These are phyloP conservation scores for Germaria angustata DNA, from an alignment of 2,888 invertebrate species.

Conservation along the genomic window DNA sequence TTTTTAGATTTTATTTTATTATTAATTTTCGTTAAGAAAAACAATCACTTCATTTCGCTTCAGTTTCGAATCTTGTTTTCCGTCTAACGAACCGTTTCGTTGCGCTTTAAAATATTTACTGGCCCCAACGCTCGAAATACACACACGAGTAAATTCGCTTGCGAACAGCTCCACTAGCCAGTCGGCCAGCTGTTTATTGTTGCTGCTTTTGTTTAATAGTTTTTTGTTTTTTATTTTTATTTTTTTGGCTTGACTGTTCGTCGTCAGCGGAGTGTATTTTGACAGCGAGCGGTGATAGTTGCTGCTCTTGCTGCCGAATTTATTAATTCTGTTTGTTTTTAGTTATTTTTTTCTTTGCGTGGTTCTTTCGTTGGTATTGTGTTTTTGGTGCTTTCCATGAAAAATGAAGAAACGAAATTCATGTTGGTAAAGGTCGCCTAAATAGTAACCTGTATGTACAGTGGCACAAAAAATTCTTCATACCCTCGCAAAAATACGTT, in stretches of 20 bases:
- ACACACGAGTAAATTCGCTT: slow-evolving; percentile 57
- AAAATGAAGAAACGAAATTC: background rate
- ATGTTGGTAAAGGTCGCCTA: background rate
- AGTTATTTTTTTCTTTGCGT: background rate
- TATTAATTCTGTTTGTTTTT: background rate
- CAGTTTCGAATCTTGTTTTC: slow-evolving; percentile 11
- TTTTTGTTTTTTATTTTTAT: background rate
- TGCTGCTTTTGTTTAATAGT: slow-evolving; percentile 6
- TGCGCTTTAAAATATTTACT: slow-evolving; percentile 74
- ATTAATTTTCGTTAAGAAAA: slow-evolving; percentile 11
- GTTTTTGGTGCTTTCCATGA: background rate
- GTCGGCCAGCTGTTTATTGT: slow-evolving; percentile 37
- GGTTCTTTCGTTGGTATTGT: slow-evolving; percentile 2
- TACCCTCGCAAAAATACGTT: too few relatives aligned
- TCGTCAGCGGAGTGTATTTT: background rate
- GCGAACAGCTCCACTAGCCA: slow-evolving; percentile 12
- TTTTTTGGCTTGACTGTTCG: background rate
- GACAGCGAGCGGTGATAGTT: background rate
- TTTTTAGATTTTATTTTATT: slow-evolving; percentile 9
- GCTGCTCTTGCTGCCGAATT: background rate
- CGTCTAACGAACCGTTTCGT: slow-evolving; percentile 71
- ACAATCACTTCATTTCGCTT: slow-evolving; percentile 7
- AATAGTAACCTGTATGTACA: too few relatives aligned
- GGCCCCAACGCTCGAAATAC: slow-evolving; percentile 66
- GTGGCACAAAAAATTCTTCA: too few relatives aligned